Evolutionary conservation across 2,797 vertebrate genomes (phyloP).

Genomic region (Poeciliopsis infans): DNA sequence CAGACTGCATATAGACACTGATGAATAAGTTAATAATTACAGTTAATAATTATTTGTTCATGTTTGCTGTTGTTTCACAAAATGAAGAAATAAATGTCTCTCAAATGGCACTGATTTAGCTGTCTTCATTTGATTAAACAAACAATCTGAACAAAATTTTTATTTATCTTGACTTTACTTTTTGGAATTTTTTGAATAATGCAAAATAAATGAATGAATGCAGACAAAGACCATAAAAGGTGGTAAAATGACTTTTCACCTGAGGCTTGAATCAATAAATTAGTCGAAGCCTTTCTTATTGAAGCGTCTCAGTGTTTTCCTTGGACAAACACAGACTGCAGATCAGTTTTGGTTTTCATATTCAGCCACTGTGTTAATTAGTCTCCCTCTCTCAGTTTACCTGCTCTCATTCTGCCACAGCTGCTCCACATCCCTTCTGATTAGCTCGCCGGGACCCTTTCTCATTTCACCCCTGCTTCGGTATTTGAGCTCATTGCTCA

Average conservation of each 20-base stretch:
- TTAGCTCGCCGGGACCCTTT: neutral
- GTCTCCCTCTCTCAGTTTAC: neutral
- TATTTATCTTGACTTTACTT: neutral
- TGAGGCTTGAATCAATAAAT: neutral
- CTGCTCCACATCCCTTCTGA: neutral
- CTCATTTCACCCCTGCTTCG: neutral
- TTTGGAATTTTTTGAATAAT: neutral
- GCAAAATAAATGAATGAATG: no score
- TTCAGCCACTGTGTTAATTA: neutral
- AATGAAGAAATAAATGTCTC: neutral
- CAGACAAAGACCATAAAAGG: no score
- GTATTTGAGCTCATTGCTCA: constrained; percentile 1
- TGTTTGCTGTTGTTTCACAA: neutral
- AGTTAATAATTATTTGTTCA: neutral
- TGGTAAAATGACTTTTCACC: no score
- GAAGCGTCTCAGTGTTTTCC: neutral
- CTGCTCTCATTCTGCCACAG: neutral
- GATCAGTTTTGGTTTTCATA: neutral
- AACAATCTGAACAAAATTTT: neutral
- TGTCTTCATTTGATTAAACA: neutral
- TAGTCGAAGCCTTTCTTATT: neutral
- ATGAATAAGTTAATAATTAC: neutral
- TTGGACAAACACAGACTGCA: neutral
- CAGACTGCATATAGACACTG: neutral
- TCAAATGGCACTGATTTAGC: neutral